phyloP scores from a whole-genome alignment of 1,140 invertebrate species.

The Drusus annulatus region DNA sequence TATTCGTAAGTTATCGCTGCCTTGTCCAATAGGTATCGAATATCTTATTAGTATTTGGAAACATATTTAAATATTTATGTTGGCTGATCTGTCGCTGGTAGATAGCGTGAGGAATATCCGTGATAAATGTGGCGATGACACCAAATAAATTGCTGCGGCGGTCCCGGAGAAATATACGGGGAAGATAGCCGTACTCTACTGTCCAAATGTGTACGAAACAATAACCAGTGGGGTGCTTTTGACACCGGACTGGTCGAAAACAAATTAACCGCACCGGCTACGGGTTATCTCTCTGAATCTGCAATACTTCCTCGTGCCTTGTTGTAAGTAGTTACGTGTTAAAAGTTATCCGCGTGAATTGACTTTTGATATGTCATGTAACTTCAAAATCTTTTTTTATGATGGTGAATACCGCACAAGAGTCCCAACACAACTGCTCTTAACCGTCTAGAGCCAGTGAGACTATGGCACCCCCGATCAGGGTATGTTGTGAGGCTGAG shows the following conservation, averaged over 20 bases:
- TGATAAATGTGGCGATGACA: slow-evolving; percentile 46
- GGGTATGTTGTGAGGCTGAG: no score
- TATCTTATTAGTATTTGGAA: no score
- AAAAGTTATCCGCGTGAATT: no score
- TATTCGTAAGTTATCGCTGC: no score
- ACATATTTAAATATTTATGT: not conserved
- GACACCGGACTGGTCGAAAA: slow-evolving; percentile 4
- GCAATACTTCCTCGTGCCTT: slow-evolving; percentile 12
- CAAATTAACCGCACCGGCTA: slow-evolving; percentile 3
- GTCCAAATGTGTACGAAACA: slow-evolving; percentile 24
- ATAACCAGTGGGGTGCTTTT: slow-evolving; percentile 7
- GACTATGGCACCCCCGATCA: no score
- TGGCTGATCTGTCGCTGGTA: not conserved
- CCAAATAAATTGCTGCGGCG: slow-evolving; percentile 38
- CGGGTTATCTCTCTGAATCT: not conserved
- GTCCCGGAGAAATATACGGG: not conserved
- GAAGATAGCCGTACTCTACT: not conserved
- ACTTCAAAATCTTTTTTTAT: no score
- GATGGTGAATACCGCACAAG: no score
- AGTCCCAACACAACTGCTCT: no score
- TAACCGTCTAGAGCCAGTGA: no score
- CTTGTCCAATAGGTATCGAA: not conserved
- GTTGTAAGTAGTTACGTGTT: not conserved
- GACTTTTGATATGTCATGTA: no score
- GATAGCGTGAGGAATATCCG: slow-evolving; percentile 16